Percentiles rank a stretch among this genome's conserved stretches.
Evolutionary conservation across 1,140 invertebrate species (phyloP).

Genomic region (Drosophila pseudoananassae): DNA sequence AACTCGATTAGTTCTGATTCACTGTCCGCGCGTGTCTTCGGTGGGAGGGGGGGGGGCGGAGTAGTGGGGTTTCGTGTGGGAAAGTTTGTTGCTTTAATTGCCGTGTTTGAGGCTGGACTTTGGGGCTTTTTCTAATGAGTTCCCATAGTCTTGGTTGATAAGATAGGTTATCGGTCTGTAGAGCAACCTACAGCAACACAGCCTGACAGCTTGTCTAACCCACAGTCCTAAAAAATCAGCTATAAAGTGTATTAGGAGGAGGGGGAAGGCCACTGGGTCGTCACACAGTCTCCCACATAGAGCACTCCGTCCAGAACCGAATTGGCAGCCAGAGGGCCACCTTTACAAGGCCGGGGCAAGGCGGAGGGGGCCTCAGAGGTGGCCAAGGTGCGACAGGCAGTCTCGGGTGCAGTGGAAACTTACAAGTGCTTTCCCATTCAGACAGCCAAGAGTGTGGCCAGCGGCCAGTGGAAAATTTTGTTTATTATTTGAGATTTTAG

Average conservation of each 20-base stretch:
- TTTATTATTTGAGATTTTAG: constrained; percentile 25
- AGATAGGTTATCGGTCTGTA: constrained; percentile 36
- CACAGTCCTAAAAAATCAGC: constrained; percentile 30
- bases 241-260: background rate
- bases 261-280: constrained; percentile 2
- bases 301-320: constrained; percentile 25
- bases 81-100: constrained; percentile 18
- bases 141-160: constrained; percentile 26
- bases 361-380: background rate
- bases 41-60: background rate
- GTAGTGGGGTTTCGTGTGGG: constrained; percentile 4
- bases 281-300: constrained; percentile 31
- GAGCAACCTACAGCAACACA: constrained; percentile 32
- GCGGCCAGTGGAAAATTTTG: constrained; percentile 27
- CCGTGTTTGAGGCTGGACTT: constrained; percentile 22
- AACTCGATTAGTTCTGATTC: constrained; percentile 38
- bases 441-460: background rate
- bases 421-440: constrained; percentile 45
- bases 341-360: background rate
- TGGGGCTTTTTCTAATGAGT: constrained; percentile 22
- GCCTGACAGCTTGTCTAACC: constrained; percentile 35
- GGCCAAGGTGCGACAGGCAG: constrained; percentile 20
- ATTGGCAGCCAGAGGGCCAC: constrained; percentile 14
- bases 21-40: constrained; percentile 35
- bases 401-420: constrained; percentile 32